Base-by-base conservation (phyloP, 2,113 vertebrate genomes). In the Ursus arctos region DNA sequence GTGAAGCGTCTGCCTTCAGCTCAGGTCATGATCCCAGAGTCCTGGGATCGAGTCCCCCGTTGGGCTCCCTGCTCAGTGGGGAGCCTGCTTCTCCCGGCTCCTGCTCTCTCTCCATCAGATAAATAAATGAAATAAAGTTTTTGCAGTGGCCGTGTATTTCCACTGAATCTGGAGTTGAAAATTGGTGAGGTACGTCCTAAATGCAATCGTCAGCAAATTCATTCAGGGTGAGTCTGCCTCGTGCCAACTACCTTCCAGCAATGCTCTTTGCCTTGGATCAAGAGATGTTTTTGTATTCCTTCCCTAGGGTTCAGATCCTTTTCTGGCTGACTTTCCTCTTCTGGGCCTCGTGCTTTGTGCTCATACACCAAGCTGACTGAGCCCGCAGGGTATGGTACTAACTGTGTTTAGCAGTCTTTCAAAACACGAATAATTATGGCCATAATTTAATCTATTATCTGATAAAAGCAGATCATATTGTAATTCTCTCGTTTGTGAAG, bases 371-470 rank as follows among this genome's bases (percentile, higher is more conserved):
- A 33, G 21, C 26, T 83, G 33, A 18, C 14, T 10, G 49, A 84
- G 10, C 4, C 10, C 19, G 4, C 4, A 26, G 26, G 2, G 6
- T 21, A 6, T 15, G 26, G 4, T 7, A 8, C 10, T 1, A 33
- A 55, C 26, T 24, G 0, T 1, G 12, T 22, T 36, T 0, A 28
- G 31, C 0, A 7, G 33, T 21, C 33, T 61, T 61, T 21, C 19
- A 5, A 14, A 24, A 55, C 4, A 24, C 1, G 3, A 7, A 9
- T 47, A 14, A 28, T 43, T 11, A 9, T 11, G n/a, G 5, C 5
- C 11, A 6, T 22, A 15, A 0, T 1, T 63, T 47, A 8, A 16
- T 28, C 21, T 13, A 28, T 28, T 4, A 0, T 12, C 1, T 2
- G 21, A 28, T 22, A 47, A 11, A 31, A 6, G 18, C 11, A 7